Evolutionary conservation across 1,140 invertebrate species (phyloP).

Genomic region (Portunus trituberculatus): DNA sequence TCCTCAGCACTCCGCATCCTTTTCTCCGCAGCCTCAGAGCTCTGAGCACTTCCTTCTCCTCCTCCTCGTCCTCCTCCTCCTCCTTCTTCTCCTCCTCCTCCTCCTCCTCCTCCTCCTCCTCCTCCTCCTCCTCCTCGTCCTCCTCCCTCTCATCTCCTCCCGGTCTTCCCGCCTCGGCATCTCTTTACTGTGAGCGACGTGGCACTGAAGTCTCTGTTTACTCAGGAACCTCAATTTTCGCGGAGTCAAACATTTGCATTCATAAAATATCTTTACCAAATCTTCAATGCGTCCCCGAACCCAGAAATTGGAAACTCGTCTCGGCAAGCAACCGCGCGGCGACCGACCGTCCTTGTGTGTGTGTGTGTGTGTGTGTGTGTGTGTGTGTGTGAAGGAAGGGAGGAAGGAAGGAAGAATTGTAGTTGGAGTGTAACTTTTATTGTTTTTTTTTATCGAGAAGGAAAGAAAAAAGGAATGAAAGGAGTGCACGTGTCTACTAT

Average conservation of each 20-base stretch:
- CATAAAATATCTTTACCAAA: conserved; percentile 51
- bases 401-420: too few relatives aligned
- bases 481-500: too few relatives aligned
- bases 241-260: conserved; percentile 48
- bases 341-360: background rate
- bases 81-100: background rate
- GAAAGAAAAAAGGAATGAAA: too few relatives aligned
- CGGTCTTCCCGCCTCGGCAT: background rate
- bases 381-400: too few relatives aligned
- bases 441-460: too few relatives aligned
- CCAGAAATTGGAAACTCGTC: conserved; percentile 38
- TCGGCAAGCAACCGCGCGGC: background rate
- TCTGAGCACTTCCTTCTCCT: background rate
- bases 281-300: conserved; percentile 25
- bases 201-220: background rate
- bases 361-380: background rate
- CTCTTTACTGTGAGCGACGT: background rate
- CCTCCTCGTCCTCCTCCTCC: background rate
- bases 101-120: background rate
- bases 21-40: background rate
- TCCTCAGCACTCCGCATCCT: background rate
- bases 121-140: background rate
- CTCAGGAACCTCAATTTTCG: conserved; percentile 46
- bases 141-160: background rate
- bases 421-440: too few relatives aligned